Evolutionary conservation across 2,888 invertebrate species (phyloP), one percentile per base, ranked within the genome.

Genomic region (Sesia apiformis): DNA sequence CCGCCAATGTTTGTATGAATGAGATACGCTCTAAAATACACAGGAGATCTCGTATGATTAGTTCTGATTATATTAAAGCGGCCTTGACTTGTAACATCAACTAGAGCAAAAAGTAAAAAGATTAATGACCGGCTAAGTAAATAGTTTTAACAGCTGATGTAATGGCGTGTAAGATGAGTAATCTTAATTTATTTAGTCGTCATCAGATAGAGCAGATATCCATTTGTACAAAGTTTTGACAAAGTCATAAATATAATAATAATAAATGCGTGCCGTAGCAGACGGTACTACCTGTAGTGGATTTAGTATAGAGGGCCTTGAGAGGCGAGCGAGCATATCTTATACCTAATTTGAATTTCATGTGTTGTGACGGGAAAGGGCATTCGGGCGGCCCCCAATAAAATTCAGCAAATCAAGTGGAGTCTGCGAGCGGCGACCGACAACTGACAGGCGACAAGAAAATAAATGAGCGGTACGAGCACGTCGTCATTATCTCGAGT

Each of bases 401-500:
- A 54, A 58, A 55, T 51, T 5, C 42, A 3, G 60, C 63, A 58
- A 63, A 73, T 70, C 70, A 60, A 42, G 69, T 70, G 73, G 77
- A 74, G 71, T 74, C 74, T 62, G 65, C 63, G 65, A 69, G 64
- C 60, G 63, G 60, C 63, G 56, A 62, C 60, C 63, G 74, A 71
- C 73, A 69, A 70, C 70, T 69, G 70, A 68, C 65, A 52, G 65
- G 63, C 63, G 65, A 68, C 69, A 73, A 76, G 72, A 78, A 75
- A 80, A 82, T 74, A 79, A 81, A 81, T 74, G 65, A 72, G 78
- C 79, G 80, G 81, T 81, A 80, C 82, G 76, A 73, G 72, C 70
- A 76, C 78, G 63, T 74, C 76, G 81, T 81, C 79, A 84, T 85
- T 87, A 89, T 84, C 86, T 84, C 80, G 72, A 78, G 65, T 78